Percentiles rank a stretch among this genome's conserved stretches.
Evolutionary conservation across 2,113 vertebrate species (phyloP).

Genomic region (Podarcis muralis): DNA sequence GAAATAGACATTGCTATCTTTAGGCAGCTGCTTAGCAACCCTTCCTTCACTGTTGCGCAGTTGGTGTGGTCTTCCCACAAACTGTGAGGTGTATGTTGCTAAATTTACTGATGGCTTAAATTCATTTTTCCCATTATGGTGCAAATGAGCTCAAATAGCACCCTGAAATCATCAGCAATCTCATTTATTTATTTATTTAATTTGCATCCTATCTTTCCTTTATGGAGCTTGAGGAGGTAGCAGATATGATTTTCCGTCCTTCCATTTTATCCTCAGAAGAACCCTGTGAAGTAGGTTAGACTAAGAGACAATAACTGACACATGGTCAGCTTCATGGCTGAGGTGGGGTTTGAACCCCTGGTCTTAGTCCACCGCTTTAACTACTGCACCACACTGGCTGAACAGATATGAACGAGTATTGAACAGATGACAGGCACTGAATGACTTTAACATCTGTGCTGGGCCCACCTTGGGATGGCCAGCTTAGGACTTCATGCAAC

Average conservation of each 20-base stretch:
- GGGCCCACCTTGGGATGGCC: no score
- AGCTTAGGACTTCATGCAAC: no score
- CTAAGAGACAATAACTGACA: not conserved
- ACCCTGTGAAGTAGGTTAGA: not conserved
- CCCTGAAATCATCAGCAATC: no score
- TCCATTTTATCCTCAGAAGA: no score
- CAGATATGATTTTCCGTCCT: no score
- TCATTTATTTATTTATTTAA: no score
- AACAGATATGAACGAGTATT: no score
- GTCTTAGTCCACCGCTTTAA: not conserved
- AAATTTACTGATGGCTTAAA: conserved; percentile 55
- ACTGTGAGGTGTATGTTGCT: conserved; percentile 49
- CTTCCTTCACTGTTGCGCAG: conserved; percentile 64
- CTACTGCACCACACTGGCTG: not conserved
- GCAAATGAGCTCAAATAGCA: conserved; percentile 36
- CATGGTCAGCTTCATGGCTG: not conserved
- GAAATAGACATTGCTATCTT: conserved; percentile 45
- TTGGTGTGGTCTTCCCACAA: conserved; percentile 56
- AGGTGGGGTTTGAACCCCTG: not conserved
- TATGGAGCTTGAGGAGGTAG: no score
- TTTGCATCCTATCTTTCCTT: no score
- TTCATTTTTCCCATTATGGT: conserved; percentile 44
- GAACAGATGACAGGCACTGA: no score
- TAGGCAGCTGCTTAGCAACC: conserved; percentile 66
- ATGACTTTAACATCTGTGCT: no score